Percentiles rank a stretch among this genome's conserved stretches.
Evolutionary conservation across 2,888 invertebrate species (phyloP).

Genomic region (Odontothrips loti): DNA sequence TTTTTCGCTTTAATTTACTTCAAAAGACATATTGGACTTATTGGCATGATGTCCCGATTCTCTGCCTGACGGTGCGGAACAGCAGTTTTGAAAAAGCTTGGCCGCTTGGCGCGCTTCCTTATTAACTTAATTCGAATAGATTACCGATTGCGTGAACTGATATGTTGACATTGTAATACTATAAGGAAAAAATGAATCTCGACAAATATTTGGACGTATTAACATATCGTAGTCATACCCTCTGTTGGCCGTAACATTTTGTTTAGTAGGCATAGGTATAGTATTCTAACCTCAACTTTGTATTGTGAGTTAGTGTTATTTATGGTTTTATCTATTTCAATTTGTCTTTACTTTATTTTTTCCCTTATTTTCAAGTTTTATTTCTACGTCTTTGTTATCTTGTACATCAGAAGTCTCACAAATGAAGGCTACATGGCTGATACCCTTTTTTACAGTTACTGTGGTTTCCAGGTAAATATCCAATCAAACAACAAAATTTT

Average conservation of each 20-base stretch:
- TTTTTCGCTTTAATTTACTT: no score
- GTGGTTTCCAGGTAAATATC: not conserved
- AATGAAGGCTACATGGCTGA: no score
- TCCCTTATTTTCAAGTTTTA: not conserved
- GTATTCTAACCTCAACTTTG: constrained; percentile 4
- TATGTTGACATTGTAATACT: not conserved
- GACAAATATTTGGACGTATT: not conserved
- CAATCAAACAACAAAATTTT: not conserved
- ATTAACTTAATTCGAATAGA: not conserved
- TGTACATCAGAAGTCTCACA: no score
- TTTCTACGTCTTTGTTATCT: not conserved
- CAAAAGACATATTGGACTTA: no score
- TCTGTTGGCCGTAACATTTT: not conserved
- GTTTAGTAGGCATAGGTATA: not conserved
- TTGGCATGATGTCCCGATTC: no score
- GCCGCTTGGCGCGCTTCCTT: constrained; percentile 7
- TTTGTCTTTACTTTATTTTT: not conserved
- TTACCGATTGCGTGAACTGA: not conserved
- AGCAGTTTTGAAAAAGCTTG: not conserved
- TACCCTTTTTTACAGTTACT: not conserved
- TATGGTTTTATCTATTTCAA: not conserved
- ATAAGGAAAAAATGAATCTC: not conserved
- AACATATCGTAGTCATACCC: not conserved
- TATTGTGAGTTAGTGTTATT: not conserved
- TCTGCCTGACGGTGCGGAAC: not conserved